Base-by-base conservation (phyloP, 2,797 vertebrate genomes). In the Ptychobarbus kaznakovi region DNA sequence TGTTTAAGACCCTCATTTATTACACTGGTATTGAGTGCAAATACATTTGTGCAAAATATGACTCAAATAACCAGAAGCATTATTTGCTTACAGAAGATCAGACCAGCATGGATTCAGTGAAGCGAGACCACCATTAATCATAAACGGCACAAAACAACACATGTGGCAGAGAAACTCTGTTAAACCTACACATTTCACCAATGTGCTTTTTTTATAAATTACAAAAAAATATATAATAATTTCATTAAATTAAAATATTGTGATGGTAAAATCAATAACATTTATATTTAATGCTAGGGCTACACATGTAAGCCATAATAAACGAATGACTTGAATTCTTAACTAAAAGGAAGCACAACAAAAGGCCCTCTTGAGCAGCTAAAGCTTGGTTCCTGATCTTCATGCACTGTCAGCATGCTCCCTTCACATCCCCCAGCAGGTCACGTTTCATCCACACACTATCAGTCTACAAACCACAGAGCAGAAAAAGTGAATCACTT, bases 401-500 rank as follows among this genome's bases (percentile, higher is more conserved):
- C 49, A 69, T 20, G 42, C 58, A 4, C 25, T 12, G 18, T 49
- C 81, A 68, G 32, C n/a, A 49, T 46, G 58, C 40, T 66, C 15
- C 28, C 44, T 83, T 63, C 8, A 49, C 35, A 49, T 32, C 56
- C 25, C 49, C 42, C 25, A 49, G 56, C 46, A 40, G 44, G 8
- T 42, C 63, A 56, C 6, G 12, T 76, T 83, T 69, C 28, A 84
- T 56, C 9, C 75, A 46, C 63, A 70, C 35, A 42, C 32, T 58
- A 20, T 18, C 15, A 32, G 32, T 16, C 32, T 58, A 78, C 40
- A 40, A 85, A 61, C 35, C 22, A 61, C 49, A 86, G 80, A 80
- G 58, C n/a, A 82, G 51, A 6, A 84, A 87, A 74, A 49, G 8
- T 22, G 51, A 70, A 44, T 32, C 38, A 42, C 97, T 97, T 96